Conservation (phyloP, 2,113 vertebrate genomes). For the Otocyon megalotis region DNA sequence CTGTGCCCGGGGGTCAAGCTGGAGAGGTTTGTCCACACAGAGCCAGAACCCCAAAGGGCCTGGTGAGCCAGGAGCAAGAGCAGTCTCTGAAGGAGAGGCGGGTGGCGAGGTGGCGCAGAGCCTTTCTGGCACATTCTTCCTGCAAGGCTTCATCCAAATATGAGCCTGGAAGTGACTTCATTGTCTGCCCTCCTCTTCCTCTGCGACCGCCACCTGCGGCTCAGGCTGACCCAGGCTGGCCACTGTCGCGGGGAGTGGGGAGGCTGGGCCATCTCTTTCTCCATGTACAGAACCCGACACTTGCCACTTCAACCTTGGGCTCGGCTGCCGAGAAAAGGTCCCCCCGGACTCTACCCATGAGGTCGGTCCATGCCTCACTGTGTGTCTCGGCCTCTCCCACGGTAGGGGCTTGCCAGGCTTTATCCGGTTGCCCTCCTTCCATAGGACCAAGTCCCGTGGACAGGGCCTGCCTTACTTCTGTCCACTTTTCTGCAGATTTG, state of each 20-base stretch:
- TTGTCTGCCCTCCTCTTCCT: background rate
- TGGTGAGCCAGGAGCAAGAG: background rate
- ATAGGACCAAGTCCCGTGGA: rapidly evolving
- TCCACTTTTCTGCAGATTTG: background rate
- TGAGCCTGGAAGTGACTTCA: rapidly evolving
- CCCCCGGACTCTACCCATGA: background rate
- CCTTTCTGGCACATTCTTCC: background rate
- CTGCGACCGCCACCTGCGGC: too few species aligned
- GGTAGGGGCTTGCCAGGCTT: too few species aligned
- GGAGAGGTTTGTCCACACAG: too few species aligned
- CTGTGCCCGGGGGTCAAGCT: background rate
- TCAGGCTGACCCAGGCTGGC: background rate
- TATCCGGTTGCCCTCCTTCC: background rate
- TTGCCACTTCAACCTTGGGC: too few species aligned
- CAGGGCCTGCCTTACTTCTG: too few species aligned
- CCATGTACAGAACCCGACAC: background rate
- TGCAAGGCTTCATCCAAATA: rapidly evolving
- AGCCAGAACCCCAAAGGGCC: background rate
- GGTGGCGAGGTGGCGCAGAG: rapidly evolving
- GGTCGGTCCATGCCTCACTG: background rate
- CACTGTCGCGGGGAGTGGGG: rapidly evolving
- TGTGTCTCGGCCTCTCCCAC: background rate
- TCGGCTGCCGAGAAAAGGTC: background rate
- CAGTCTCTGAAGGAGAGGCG: background rate
- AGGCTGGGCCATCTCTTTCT: too few species aligned